phyloP scores from a whole-genome alignment of 64 coral and sea anemone genomes.

The Porites australiensis region DNA sequence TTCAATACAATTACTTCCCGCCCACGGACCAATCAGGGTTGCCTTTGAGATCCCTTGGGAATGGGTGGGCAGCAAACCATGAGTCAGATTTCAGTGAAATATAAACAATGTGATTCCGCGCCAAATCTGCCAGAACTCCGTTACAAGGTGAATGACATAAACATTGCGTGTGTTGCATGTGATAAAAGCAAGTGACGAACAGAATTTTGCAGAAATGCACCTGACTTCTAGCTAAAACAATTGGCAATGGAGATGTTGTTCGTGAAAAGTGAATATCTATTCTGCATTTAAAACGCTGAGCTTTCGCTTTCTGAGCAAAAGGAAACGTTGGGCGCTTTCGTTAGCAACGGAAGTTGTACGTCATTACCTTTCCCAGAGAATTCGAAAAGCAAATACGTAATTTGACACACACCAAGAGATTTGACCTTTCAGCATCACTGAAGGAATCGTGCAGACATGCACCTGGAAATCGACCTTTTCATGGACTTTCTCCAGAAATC shows the following conservation, averaged over 20 bases:
- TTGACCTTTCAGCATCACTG: slow-evolving; percentile 7
- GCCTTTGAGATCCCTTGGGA: slow-evolving; percentile 51
- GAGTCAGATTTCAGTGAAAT: slow-evolving; percentile 57
- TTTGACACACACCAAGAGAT: slow-evolving; percentile 27
- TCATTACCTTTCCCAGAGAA: slow-evolving; percentile 39
- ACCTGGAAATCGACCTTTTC: background rate
- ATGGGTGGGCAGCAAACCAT: slow-evolving; percentile 46
- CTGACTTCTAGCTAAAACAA: background rate
- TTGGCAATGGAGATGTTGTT: background rate
- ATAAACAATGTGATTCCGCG: slow-evolving; percentile 59
- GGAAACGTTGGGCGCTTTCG: background rate
- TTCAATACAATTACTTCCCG: slow-evolving; percentile 36
- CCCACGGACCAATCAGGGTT: slow-evolving; percentile 31
- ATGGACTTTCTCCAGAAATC: background rate
- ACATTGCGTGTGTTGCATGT: slow-evolving; percentile 20
- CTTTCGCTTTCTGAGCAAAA: slow-evolving; percentile 17
- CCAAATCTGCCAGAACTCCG: slow-evolving; percentile 23
- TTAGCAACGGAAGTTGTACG: slow-evolving; percentile 40
- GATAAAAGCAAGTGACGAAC: background rate
- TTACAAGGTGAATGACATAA: slow-evolving; percentile 7
- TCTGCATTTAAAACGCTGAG: slow-evolving; percentile 7
- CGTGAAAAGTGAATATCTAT: background rate
- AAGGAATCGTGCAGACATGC: slow-evolving; percentile 21
- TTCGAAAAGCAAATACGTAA: slow-evolving; percentile 55
- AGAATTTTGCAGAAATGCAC: slow-evolving; percentile 18